Base-by-base conservation (phyloP, 1,140 invertebrate species). In the Lethocerus indicus region DNA sequence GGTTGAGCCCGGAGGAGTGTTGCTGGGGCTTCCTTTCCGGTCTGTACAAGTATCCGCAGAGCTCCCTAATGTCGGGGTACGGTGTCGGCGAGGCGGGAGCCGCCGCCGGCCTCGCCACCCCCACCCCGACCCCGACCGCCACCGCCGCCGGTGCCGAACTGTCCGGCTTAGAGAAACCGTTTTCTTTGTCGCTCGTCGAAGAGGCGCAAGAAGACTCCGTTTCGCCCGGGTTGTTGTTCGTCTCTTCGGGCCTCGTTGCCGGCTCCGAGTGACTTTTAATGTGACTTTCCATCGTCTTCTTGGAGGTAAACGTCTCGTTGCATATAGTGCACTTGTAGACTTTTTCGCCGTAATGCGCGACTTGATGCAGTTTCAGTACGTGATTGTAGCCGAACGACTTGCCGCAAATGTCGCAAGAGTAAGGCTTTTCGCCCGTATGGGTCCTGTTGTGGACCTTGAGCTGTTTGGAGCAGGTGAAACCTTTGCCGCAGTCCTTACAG, bases 241-340 rank as follows among this genome's bases (percentile, higher is more conserved):
- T 39, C 37, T 45, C 47, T 12, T 46, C 66, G 58, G 59, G 62
- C 4, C 50, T 59, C 13, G 58, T 59, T 1, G 49, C 56, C n/a
- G 56, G 57, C 39, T 83, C 81, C 14, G 83, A 81, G 59, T 90
- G 87, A n/a, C 81, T 84, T 60, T 88, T 87, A 26, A 90, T 88
- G 61, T 91, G 87, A 3, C 79, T 70, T 60, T 90, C 86, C 79
- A 91, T 85, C 26, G 79, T 78, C 60, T 90, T 90, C 62, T 89
- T 88, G 2, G 81, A 88, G 48, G 79, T 85, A 60, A 90, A 90
- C 0, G 86, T 89, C 53, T 85, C 80, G 54, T 87, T 81, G 61
- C 86, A 92, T 7, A 90, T 78, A 0, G 85, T 89, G 62, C 87
- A 91, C 59, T 88, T 88, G 67, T 91, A 91, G 27, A 88, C 86